Evolutionary conservation across 2,888 invertebrate genomes (phyloP), one percentile per base, ranked within the genome.

Genomic region (Eupithecia subfuscata): DNA sequence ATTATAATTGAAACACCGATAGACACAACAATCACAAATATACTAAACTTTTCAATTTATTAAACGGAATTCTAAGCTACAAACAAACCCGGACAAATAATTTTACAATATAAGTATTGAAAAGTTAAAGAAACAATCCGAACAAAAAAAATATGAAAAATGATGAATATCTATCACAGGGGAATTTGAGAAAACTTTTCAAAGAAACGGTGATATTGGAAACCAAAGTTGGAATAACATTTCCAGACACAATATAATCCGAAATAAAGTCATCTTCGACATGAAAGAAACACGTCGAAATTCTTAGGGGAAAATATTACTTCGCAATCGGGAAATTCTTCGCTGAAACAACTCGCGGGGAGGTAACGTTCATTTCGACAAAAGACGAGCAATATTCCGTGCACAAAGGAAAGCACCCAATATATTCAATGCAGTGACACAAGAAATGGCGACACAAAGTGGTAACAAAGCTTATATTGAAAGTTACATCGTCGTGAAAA

Each of bases 341-440:
- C 82, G 85, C 88, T 92, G 94, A 93, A 94, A 94, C 94, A 94
- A 94, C 93, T 92, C 92, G 92, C 89, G 91, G 92, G 88, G 89
- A 91, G 93, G 93, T 92, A 91, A 92, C 92, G 92, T 93, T 94
- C 93, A 92, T 93, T 93, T 91, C 92, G 92, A 93, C 92, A 93
- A 94, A 93, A 92, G 94, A 93, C 91, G 91, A 93, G 93, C 94
- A 94, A 94, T 94, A 94, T 94, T 92, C 93, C 89, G 91, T 89
- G 92, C 92, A 94, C 94, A 94, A 94, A 94, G 94, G 94, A 91
- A 90, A 91, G 90, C 92, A 89, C 89, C 91, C 94, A 93, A 94
- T 94, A 94, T 94, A 94, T 94, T 94, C 94, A 93, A 94, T 94
- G 95, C 93, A 93, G 94, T 94, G 94, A 94, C 94, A 94, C 91